Percentiles rank a stretch among this genome's conserved stretches.
These are phyloP conservation scores for Leptonema lineaticorne DNA, from an alignment of 1,140 invertebrate genomes.

Conservation along the genomic window DNA sequence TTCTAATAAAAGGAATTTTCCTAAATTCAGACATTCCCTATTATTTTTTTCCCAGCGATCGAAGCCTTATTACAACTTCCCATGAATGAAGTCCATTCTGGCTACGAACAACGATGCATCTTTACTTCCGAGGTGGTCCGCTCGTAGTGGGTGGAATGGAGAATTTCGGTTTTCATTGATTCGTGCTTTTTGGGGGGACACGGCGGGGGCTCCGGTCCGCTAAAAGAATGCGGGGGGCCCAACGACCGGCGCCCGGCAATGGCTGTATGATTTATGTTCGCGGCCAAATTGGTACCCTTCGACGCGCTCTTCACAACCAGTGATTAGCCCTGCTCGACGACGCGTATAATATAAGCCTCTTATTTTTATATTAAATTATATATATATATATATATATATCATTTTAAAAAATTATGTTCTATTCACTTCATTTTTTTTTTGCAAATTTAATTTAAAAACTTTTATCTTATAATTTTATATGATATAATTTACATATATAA, in stretches of 20 bases:
- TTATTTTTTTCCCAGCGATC: too few species aligned
- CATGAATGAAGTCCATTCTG: too few species aligned
- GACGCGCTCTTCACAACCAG: conserved; percentile 1
- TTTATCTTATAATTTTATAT: too few species aligned
- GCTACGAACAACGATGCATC: too few species aligned
- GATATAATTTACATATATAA: too few species aligned
- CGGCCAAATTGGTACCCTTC: conserved; percentile 29
- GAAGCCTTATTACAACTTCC: too few species aligned
- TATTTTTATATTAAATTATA: background rate
- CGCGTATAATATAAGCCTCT: background rate
- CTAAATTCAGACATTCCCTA: too few species aligned
- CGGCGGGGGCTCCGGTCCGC: background rate
- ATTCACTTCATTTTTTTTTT: too few species aligned
- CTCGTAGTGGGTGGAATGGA: background rate
- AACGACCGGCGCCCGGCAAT: conserved; percentile 1
- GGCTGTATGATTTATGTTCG: conserved; percentile 30
- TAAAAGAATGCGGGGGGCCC: conserved; percentile 19
- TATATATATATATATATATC: too few species aligned
- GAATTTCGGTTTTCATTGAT: background rate
- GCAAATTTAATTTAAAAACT: too few species aligned
- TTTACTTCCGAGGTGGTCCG: background rate
- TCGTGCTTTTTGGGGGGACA: background rate
- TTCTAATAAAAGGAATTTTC: too few species aligned
- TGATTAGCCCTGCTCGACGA: conserved; percentile 24
- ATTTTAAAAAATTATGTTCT: too few species aligned